Evolutionary conservation across 2,888 invertebrate species (phyloP).

Genomic region (Perizoma affinitatum): DNA sequence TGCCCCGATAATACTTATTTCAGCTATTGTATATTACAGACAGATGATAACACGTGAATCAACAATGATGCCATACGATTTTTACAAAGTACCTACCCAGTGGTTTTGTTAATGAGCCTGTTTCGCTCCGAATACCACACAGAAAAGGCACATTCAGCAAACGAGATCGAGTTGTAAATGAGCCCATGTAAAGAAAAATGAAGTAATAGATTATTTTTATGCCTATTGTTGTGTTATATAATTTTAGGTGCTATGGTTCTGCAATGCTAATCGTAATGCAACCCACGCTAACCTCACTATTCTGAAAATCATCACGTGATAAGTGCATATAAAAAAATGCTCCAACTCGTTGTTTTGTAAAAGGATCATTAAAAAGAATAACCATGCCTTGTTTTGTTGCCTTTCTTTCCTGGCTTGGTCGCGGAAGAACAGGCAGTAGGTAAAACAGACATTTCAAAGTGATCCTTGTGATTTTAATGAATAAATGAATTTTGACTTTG

Average conservation of each 20-base stretch:
- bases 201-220: slow-evolving; percentile 38
- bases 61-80: slow-evolving; percentile 16
- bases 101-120: slow-evolving; percentile 42
- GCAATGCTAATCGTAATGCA: slow-evolving; percentile 19
- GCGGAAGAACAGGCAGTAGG: too few relatives aligned
- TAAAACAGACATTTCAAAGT: too few relatives aligned
- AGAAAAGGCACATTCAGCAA: slow-evolving; percentile 44
- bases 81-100: slow-evolving; percentile 25
- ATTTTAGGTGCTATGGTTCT: slow-evolving; percentile 22
- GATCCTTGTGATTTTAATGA: too few relatives aligned
- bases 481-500: too few relatives aligned
- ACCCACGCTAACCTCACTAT: slow-evolving; percentile 1
- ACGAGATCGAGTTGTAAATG: slow-evolving; percentile 47
- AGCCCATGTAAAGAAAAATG: slow-evolving; percentile 40
- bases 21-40: slow-evolving; percentile 5
- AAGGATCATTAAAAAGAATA: too few relatives aligned
- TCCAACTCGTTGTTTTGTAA: too few relatives aligned
- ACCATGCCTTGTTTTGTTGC: too few relatives aligned
- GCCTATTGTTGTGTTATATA: slow-evolving; percentile 39
- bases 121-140: slow-evolving; percentile 51
- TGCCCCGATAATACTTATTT: too few relatives aligned
- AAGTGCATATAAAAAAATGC: not conserved
- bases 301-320: not conserved
- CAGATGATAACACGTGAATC: slow-evolving; percentile 13
- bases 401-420: too few relatives aligned